Conservation (phyloP, 2,888 invertebrate genomes). For the Campopleginae sp. region DNA sequence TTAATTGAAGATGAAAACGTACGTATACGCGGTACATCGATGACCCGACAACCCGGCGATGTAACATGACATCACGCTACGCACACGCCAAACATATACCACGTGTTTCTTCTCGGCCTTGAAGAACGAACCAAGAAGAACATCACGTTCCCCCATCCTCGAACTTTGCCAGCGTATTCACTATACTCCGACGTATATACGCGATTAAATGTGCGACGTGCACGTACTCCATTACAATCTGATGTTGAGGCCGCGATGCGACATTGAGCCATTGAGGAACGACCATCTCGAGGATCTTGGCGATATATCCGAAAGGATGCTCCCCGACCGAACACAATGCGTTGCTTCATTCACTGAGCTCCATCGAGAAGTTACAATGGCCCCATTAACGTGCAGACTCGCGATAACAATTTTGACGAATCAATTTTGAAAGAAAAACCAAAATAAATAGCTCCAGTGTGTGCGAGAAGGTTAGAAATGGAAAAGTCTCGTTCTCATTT, state of each 20-base stretch:
- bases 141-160: neutral
- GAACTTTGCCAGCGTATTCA: neutral
- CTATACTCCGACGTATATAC: neutral
- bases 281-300: constrained; percentile 37
- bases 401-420: constrained; percentile 33
- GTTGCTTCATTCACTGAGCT: constrained; percentile 56
- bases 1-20: constrained; percentile 78
- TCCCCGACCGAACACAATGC: constrained; percentile 53
- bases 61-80: constrained; percentile 76
- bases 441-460: neutral
- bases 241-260: constrained; percentile 57
- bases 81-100: constrained; percentile 21
- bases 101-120: constrained; percentile 44
- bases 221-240: constrained; percentile 40
- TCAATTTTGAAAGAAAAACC: constrained; percentile 43
- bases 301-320: neutral
- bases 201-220: constrained; percentile 5
- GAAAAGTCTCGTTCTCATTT: constrained; percentile 37
- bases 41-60: constrained; percentile 74
- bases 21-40: constrained; percentile 74
- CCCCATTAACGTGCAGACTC: constrained; percentile 5
- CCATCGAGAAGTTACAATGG: constrained; percentile 15
- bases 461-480: constrained; percentile 20
- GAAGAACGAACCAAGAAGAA: constrained; percentile 29
- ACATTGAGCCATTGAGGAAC: constrained; percentile 63